These are phyloP conservation scores for Hemicordylus capensis DNA, from an alignment of 2,113 vertebrate genomes.

Conservation along the genomic window DNA sequence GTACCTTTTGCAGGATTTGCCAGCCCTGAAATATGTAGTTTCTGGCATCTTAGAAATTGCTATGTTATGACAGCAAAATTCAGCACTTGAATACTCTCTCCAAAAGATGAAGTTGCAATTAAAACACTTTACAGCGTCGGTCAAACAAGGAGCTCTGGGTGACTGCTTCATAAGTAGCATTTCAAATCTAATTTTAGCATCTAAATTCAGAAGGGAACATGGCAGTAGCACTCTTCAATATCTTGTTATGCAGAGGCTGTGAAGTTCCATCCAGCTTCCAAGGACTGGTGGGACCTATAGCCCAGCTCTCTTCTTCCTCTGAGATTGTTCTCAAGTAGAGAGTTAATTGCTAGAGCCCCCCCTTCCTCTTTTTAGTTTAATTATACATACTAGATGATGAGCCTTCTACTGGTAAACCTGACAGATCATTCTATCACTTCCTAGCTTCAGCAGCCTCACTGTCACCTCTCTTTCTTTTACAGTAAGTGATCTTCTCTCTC, in stretches of 20 bases:
- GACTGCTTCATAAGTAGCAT: background rate
- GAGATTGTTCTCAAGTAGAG: background rate
- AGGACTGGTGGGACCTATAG: background rate
- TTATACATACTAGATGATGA: constrained; percentile 9
- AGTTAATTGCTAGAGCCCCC: background rate
- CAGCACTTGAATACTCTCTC: background rate
- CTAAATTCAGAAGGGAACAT: background rate
- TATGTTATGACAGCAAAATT: background rate
- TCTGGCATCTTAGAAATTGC: background rate
- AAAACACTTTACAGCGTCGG: background rate
- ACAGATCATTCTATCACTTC: background rate
- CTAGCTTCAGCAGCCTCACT: background rate
- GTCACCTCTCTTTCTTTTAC: background rate
- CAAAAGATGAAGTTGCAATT: background rate
- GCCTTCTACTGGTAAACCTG: background rate
- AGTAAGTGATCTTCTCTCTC: background rate
- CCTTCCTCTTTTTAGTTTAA: background rate
- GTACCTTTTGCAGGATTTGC: too few species aligned
- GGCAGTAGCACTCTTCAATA: background rate
- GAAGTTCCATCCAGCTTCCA: background rate
- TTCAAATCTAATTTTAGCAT: constrained; percentile 5
- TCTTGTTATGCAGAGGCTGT: background rate
- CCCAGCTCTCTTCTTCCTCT: background rate
- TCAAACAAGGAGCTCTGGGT: background rate
- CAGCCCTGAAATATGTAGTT: background rate